A percentile compares a stretch with the other conserved stretches of the same genome.
phyloP scores from a whole-genome alignment of 2,797 vertebrate genomes.

The Sebastes cheni region DNA sequence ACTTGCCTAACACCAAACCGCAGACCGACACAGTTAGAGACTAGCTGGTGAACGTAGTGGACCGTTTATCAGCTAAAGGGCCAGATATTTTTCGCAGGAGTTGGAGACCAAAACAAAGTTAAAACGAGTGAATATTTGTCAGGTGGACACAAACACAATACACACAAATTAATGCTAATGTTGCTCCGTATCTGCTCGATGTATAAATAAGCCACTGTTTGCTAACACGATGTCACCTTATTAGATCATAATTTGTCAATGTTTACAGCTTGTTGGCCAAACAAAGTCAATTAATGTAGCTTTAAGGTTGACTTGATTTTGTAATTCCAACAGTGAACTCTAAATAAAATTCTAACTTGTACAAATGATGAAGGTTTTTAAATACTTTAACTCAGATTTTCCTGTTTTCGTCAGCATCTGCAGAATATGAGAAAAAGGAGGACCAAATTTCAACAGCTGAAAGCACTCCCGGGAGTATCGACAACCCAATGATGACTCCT shows the following conservation, averaged over 20 bases:
- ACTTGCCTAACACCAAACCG: no score
- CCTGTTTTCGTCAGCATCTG: neutral
- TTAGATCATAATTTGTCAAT: neutral
- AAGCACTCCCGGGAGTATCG: neutral
- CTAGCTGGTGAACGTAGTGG: neutral
- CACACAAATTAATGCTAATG: neutral
- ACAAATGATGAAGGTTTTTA: neutral
- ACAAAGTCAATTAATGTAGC: neutral
- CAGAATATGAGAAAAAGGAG: neutral
- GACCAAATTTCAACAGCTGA: neutral
- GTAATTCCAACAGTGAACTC: neutral
- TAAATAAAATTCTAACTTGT: neutral
- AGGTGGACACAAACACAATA: neutral
- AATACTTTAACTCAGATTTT: neutral
- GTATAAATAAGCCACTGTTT: neutral
- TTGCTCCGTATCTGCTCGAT: neutral
- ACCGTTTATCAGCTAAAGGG: neutral
- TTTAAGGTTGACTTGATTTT: neutral
- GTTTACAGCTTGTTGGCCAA: neutral
- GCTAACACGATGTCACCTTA: neutral
- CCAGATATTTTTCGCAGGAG: neutral
- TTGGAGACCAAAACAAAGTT: neutral
- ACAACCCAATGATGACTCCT: slow-evolving; percentile 58
- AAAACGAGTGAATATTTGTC: neutral
- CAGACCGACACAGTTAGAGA: neutral